Percentiles rank a stretch among this genome's conserved stretches.
Conservation (phyloP, 2,888 invertebrate species). For the Aspidiotus destructor region DNA sequence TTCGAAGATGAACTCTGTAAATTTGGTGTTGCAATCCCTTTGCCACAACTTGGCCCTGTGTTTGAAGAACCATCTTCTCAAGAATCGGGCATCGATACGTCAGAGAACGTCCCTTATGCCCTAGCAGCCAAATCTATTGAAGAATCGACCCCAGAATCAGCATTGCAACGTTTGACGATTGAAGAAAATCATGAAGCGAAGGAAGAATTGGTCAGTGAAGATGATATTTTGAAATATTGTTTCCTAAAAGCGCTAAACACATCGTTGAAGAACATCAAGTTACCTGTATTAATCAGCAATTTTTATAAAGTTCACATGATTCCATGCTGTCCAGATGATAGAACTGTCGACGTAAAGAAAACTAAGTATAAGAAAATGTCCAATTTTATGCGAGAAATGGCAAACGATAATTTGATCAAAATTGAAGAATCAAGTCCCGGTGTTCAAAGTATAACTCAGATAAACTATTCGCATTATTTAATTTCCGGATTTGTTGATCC, state of each 20-base stretch:
- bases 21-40: conserved; percentile 18
- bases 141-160: conserved; percentile 20
- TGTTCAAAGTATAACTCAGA: conserved; percentile 62
- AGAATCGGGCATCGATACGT: neutral
- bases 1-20: conserved; percentile 27
- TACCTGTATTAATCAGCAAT: conserved; percentile 72
- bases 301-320: conserved; percentile 65
- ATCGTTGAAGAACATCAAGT: conserved; percentile 58
- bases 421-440: conserved; percentile 52
- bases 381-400: conserved; percentile 71
- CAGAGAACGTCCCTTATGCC: conserved; percentile 32
- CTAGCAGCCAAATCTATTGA: conserved; percentile 35
- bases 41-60: conserved; percentile 19
- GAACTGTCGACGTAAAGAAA: conserved; percentile 72
- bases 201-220: conserved; percentile 49
- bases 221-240: conserved; percentile 61
- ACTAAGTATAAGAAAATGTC: conserved; percentile 80
- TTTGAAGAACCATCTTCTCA: neutral
- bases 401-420: conserved; percentile 46
- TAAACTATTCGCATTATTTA: conserved; percentile 52
- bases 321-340: conserved; percentile 58
- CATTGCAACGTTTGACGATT: neutral
- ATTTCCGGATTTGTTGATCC: conserved; percentile 43
- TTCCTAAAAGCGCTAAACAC: conserved; percentile 70
- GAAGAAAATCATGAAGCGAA: conserved; percentile 33